Base-by-base conservation (phyloP, 2,113 vertebrate species). In the Bufo bufo region DNA sequence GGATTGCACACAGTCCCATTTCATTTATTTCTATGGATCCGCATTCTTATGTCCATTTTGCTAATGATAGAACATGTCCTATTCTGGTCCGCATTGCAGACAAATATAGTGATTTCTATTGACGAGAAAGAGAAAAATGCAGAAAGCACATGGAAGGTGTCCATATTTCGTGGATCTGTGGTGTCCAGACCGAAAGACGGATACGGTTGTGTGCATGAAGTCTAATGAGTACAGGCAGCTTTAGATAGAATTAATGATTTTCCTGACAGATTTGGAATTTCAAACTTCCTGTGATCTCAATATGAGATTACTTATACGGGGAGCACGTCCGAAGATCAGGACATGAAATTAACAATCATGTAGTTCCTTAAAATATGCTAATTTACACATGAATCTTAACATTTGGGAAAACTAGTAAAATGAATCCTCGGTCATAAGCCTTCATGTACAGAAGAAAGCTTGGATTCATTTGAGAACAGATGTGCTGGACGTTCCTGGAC, bases 401-500 rank as follows among this genome's bases (percentile, higher is more conserved):
- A 71, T 71, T 71, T 6, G 11, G 33, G 33, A 6, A 45, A 13
- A 3, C 3, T 3, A 14, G 10, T 78, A 56, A 7, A 23, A 6
- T 78, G 4, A 14, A 33, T 23, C 77, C 19, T 23, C 20, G 56
- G 47, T 49, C 47, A 19, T 19, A 49, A 75, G 45, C 2, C 72
- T 50, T 20, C 5, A 49, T 50, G 47, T 50, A 6, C 72, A 10
- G 45, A 33, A 33, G 33, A 33, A 33, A 33, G 33, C 33, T 43
- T 47, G 71, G 43, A 74, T 33, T 16, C 71, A 9, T 43, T 45
- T 58, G 75, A 78, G 50, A 78, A 78, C 50, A 47, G 77, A 78
- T 78, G 77, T 14, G 54, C 50, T 23, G n/a, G 77, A 43, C 54
- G 59, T 80, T 80, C 77, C n/a, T 17, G 77, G 71, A 74, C 8